phyloP scores from a whole-genome alignment of 2,888 invertebrate genomes.

The Pyrgus malvae region DNA sequence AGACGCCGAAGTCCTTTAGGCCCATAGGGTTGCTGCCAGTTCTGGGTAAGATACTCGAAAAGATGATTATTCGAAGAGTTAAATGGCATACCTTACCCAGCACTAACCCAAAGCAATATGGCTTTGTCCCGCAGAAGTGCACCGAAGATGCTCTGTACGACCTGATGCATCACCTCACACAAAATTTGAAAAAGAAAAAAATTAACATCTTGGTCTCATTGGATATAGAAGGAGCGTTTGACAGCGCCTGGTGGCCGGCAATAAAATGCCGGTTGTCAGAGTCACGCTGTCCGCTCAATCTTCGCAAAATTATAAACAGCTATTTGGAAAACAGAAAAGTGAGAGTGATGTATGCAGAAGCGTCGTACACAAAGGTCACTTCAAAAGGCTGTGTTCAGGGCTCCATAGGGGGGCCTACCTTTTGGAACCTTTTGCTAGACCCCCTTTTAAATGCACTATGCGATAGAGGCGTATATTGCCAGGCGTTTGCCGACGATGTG shows the following conservation, averaged over 20 bases:
- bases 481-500: too few relatives aligned
- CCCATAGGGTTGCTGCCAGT: not conserved
- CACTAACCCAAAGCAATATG: too few relatives aligned
- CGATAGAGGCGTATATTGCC: too few relatives aligned
- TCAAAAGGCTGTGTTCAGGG: too few relatives aligned
- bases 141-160: constrained; percentile 35
- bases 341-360: constrained; percentile 11
- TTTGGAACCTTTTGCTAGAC: constrained; percentile 17
- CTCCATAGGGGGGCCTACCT: not conserved
- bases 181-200: too few relatives aligned
- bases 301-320: constrained; percentile 8
- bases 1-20: constrained; percentile 5
- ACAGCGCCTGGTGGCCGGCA: constrained; percentile 9
- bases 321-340: constrained; percentile 24
- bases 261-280: not conserved
- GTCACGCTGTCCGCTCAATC: constrained; percentile 20
- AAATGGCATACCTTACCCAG: not conserved
- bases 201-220: too few relatives aligned
- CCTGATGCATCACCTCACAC: constrained; percentile 14
- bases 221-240: too few relatives aligned
- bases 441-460: too few relatives aligned
- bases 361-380: not conserved
- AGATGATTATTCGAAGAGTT: not conserved
- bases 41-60: constrained; percentile 6
- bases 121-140: not conserved